phyloP scores from a whole-genome alignment of 2,113 vertebrate species.

The Brevimyrus niger region DNA sequence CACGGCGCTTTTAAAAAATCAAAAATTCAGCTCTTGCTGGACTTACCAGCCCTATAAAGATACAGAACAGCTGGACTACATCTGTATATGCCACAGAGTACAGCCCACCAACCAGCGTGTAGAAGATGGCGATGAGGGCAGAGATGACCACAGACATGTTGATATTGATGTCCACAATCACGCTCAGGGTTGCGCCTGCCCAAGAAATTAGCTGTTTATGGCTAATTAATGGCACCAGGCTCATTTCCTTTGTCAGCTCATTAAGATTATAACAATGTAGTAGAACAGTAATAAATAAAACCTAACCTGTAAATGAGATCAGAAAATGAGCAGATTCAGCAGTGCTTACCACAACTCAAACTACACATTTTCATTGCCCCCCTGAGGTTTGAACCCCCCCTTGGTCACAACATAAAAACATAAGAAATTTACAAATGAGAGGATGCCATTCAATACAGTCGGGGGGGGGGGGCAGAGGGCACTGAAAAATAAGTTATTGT shows the following conservation, averaged over 20 bases:
- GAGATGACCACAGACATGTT: slow-evolving; percentile 82
- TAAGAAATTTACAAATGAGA: too few relatives aligned
- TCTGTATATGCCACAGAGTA: slow-evolving; percentile 96
- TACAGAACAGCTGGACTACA: slow-evolving; percentile 94
- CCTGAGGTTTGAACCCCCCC: too few relatives aligned
- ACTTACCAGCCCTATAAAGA: slow-evolving; percentile 92
- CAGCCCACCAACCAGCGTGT: slow-evolving; percentile 86
- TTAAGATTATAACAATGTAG: neutral
- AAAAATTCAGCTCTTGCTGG: neutral
- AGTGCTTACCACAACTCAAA: neutral
- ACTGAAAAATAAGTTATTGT: neutral
- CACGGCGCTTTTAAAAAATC: neutral
- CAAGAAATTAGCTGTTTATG: neutral
- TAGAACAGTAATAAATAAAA: neutral
- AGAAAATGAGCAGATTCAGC: neutral
- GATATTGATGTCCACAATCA: slow-evolving; percentile 85
- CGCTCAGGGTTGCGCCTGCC: slow-evolving; percentile 91
- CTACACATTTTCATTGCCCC: too few relatives aligned
- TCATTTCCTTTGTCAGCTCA: neutral
- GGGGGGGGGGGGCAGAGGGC: neutral
- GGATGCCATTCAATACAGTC: too few relatives aligned
- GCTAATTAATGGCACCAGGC: neutral
- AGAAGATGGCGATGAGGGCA: slow-evolving; percentile 83
- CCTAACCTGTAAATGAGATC: neutral
- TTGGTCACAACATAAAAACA: too few relatives aligned